Evolutionary conservation across 2,888 invertebrate species (phyloP), one percentile per base, ranked within the genome.

Genomic region (Platycheirus rosarum): DNA sequence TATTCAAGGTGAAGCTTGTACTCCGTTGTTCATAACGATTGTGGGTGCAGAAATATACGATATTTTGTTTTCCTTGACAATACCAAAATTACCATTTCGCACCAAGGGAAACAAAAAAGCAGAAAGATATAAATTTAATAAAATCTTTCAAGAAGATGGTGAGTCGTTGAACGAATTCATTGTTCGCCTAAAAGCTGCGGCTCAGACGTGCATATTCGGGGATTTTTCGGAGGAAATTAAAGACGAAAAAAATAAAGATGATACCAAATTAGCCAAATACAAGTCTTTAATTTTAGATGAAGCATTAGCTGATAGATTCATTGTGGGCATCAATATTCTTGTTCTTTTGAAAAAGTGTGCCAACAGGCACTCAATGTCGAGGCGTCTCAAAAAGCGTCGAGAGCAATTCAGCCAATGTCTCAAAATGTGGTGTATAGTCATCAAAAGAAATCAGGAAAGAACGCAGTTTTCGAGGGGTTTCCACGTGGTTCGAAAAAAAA

Each of bases 321-420:
- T 44, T 8, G n/a, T 44, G 11, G 44, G 44, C 1, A 20, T 44
- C 11, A 44, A 44, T 14, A 44, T 11, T 44, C 42, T 0, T 8
- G 14, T 16, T 1, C 18, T 0, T 18, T 44, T 11, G 42, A 44
- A 0, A 44, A 44, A 44, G 37, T 42, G 1, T 68, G 68, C 13
- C 60, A 68, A 51, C 49, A 51, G 14, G 60, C 62, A 5, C 9
- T 68, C 35, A 75, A 46, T 46, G 18, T 73, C 4, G 62, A 62
- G n/a, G 13, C 23, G 1, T 42, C 62, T 0, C n/a, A 73, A 9
- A 53, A 32, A 0, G 46, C 62, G 32, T 62, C 62, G n/a, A 9
- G 26, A 2, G 1, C 44, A 1, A 23, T 57, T 9, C 40, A 60
- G 23, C 46, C 62, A 2, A 18, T 60, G 32, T 8, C 29, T 1